These are phyloP conservation scores for Geopemphigus sp. DNA, from an alignment of 1,140 invertebrate genomes.

Conservation along the genomic window DNA sequence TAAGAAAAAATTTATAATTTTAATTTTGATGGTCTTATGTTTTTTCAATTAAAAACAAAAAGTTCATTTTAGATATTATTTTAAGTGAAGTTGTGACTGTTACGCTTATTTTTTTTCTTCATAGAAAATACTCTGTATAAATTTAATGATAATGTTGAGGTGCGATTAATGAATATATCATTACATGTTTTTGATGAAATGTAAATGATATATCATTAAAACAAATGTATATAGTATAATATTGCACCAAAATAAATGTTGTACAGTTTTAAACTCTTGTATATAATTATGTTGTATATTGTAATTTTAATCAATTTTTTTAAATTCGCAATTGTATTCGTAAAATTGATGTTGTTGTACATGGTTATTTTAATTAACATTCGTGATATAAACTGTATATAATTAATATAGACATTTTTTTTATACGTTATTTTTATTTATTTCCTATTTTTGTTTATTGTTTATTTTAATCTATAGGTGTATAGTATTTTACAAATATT, in stretches of 20 bases:
- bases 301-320: constrained; percentile 45
- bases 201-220: constrained; percentile 5
- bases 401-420: constrained; percentile 45
- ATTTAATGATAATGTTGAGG: constrained; percentile 39
- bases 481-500: too few species aligned
- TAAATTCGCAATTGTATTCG: constrained; percentile 40
- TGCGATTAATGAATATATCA: constrained; percentile 32
- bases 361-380: constrained; percentile 48
- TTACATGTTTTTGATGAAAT: constrained; percentile 15
- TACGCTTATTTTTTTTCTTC: constrained; percentile 47
- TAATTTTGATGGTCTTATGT: constrained; percentile 10
- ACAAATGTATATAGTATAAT: constrained; percentile 30
- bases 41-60: constrained; percentile 29
- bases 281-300: constrained; percentile 38
- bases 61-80: constrained; percentile 26
- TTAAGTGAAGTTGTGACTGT: constrained; percentile 44
- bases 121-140: constrained; percentile 49
- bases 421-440: constrained; percentile 11
- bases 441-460: not conserved
- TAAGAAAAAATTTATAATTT: constrained; percentile 9
- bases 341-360: constrained; percentile 47
- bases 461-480: too few species aligned
- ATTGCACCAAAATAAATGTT: constrained; percentile 42
- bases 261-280: constrained; percentile 43
- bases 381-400: constrained; percentile 45